phyloP scores from a whole-genome alignment of 1,140 invertebrate species.

The Saccostrea echinata region DNA sequence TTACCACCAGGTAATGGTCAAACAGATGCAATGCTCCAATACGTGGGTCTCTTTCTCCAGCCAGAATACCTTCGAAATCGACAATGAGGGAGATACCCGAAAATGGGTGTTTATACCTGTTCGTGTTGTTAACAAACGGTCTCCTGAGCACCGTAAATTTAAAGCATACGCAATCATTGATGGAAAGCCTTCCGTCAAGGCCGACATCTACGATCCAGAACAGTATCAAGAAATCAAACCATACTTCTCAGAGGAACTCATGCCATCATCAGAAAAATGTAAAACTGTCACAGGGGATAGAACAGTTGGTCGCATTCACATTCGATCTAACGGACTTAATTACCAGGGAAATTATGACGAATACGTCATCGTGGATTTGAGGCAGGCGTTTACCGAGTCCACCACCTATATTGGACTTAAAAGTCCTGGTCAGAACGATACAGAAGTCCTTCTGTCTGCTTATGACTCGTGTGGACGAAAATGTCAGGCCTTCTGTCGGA shows the following conservation, averaged over 20 bases:
- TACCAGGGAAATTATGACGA: slow-evolving; percentile 73
- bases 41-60: slow-evolving; percentile 49
- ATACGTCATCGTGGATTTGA: slow-evolving; percentile 66
- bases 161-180: slow-evolving; percentile 62
- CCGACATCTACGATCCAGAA: slow-evolving; percentile 65
- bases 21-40: slow-evolving; percentile 35
- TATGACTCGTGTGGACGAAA: slow-evolving; percentile 73
- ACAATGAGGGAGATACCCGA: slow-evolving; percentile 65
- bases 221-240: slow-evolving; percentile 55
- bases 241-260: slow-evolving; percentile 53
- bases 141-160: slow-evolving; percentile 59
- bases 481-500: slow-evolving; percentile 67
- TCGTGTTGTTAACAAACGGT: slow-evolving; percentile 63
- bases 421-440: slow-evolving; percentile 52
- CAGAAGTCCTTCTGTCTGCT: slow-evolving; percentile 66
- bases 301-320: slow-evolving; percentile 51
- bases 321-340: slow-evolving; percentile 62
- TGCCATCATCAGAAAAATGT: slow-evolving; percentile 50
- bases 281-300: slow-evolving; percentile 28
- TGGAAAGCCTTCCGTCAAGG: slow-evolving; percentile 56
- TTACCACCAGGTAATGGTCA: slow-evolving; percentile 35
- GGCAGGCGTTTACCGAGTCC: slow-evolving; percentile 66
- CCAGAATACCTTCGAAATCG: slow-evolving; percentile 68
- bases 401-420: slow-evolving; percentile 70
- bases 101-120: slow-evolving; percentile 73